phyloP scores from a whole-genome alignment of 2,797 vertebrate genomes.

The Gephyroberyx darwinii region DNA sequence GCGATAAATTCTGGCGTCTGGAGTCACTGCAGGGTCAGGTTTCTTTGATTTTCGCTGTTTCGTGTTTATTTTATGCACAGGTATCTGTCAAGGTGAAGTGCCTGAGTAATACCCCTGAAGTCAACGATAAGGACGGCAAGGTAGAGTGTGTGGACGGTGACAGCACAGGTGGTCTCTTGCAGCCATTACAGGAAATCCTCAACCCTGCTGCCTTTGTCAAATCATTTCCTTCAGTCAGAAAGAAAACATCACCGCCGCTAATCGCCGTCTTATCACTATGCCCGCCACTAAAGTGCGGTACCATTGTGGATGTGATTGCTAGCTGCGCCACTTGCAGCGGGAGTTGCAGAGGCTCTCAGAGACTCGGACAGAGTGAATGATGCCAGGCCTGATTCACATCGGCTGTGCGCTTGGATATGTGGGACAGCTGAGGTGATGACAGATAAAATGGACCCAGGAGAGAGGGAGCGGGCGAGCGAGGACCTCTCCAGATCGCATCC shows the following conservation, averaged over 20 bases:
- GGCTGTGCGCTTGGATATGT: conserved; percentile 74
- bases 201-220: conserved; percentile 17
- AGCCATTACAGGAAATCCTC: conserved; percentile 21
- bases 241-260: conserved; percentile 23
- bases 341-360: conserved; percentile 43
- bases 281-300: conserved; percentile 48
- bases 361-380: conserved; percentile 73
- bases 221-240: conserved; percentile 9
- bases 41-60: conserved; percentile 53
- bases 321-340: conserved; percentile 47
- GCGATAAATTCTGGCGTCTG: conserved; percentile 49
- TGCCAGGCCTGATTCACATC: conserved; percentile 72
- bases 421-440: conserved; percentile 79
- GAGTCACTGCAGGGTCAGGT: conserved; percentile 49
- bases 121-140: conserved; percentile 30
- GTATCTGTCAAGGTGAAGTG: conserved; percentile 55
- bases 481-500: conserved; percentile 67
- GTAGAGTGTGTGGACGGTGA: background rate
- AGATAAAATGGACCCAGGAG: conserved; percentile 74
- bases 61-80: conserved; percentile 61
- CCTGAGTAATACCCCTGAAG: conserved; percentile 49
- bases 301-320: conserved; percentile 66
- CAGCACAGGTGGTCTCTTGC: conserved; percentile 13
- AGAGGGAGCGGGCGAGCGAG: background rate
- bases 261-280: conserved; percentile 54